These are phyloP conservation scores for Chirona hameri DNA, from an alignment of 2,888 invertebrate genomes.

Conservation along the genomic window DNA sequence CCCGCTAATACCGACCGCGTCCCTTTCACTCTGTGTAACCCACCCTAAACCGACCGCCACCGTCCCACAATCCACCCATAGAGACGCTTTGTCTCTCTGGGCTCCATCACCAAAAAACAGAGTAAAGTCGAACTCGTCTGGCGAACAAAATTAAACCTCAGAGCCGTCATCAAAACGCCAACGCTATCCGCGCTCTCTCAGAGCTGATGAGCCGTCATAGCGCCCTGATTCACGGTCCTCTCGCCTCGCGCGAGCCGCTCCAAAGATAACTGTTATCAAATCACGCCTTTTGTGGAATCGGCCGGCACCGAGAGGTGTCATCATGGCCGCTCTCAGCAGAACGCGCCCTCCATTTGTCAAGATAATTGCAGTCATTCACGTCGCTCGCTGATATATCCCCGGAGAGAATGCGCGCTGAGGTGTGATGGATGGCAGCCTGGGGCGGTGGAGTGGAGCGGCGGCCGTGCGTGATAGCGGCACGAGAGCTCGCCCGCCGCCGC, in stretches of 20 bases:
- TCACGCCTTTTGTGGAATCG: not conserved
- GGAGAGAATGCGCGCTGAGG: not conserved
- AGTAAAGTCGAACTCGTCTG: too few species aligned
- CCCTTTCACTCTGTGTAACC: not conserved
- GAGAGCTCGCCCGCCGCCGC: too few species aligned
- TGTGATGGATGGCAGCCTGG: not conserved
- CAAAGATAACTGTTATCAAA: not conserved
- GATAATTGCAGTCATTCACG: not conserved
- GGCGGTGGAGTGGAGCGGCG: not conserved
- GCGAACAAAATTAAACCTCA: too few species aligned
- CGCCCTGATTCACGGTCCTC: too few species aligned
- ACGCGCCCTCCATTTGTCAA: slow-evolving; percentile 1
- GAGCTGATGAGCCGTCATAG: too few species aligned
- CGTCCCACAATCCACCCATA: not conserved
- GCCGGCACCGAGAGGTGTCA: not conserved
- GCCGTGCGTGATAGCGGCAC: not conserved
- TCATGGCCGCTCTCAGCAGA: not conserved
- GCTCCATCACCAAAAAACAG: not conserved
- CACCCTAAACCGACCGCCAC: not conserved
- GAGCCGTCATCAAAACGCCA: too few species aligned
- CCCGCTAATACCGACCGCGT: not conserved
- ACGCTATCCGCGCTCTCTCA: too few species aligned
- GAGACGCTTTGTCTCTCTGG: not conserved
- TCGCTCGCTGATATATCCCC: not conserved
- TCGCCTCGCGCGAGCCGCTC: too few species aligned